These are phyloP conservation scores for Microtus richardsoni DNA, from an alignment of 2,113 vertebrate genomes.

Conservation along the genomic window DNA sequence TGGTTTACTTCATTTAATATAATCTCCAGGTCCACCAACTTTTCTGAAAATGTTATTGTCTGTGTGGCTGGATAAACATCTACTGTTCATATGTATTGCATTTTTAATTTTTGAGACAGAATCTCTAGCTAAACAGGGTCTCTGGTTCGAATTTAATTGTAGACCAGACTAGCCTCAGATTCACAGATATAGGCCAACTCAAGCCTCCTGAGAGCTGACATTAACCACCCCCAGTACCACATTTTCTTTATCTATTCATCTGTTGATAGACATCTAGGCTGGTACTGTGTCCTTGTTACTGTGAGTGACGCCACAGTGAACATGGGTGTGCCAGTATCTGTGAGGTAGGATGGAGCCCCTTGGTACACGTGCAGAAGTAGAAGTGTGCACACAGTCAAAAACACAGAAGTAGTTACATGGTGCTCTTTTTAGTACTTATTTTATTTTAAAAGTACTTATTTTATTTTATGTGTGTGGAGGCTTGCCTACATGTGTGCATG, in stretches of 20 bases:
- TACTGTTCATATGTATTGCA: not conserved
- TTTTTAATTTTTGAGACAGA: not conserved
- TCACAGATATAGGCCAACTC: not conserved
- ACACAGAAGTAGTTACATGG: not conserved
- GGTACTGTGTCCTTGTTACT: no score
- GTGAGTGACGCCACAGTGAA: not conserved
- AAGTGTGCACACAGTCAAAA: not conserved
- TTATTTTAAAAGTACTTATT: not conserved
- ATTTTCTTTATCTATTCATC: not conserved
- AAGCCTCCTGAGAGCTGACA: not conserved
- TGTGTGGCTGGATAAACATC: not conserved
- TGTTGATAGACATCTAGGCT: not conserved
- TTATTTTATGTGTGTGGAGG: not conserved
- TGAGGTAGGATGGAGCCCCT: not conserved
- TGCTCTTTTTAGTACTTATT: not conserved
- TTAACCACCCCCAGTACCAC: not conserved
- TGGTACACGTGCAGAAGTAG: not conserved
- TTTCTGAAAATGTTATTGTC: not conserved
- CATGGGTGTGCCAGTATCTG: not conserved
- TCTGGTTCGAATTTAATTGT: not conserved
- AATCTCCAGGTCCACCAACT: not conserved
- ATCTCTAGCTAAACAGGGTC: not conserved
- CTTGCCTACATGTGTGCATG: not conserved
- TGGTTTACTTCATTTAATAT: not conserved
- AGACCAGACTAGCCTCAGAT: not conserved